Evolutionary conservation across 2,888 invertebrate genomes (phyloP).

Genomic region (Chaitophorus viminalis): DNA sequence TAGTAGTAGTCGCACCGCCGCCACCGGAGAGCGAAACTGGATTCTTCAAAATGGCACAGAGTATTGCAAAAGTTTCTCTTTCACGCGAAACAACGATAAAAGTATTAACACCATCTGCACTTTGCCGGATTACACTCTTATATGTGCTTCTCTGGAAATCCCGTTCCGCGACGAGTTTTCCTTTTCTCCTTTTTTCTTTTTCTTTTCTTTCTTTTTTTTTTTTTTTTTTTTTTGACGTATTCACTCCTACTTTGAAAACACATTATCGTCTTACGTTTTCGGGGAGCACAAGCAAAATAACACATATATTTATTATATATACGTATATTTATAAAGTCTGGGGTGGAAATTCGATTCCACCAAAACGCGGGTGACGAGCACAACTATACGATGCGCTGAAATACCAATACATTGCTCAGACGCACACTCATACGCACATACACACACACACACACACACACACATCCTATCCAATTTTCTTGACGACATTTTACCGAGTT

Average conservation of each 20-base stretch:
- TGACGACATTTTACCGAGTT: background rate
- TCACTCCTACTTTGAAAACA: constrained; percentile 28
- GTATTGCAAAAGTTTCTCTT: constrained; percentile 53
- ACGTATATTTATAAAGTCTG: constrained; percentile 1
- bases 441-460: background rate
- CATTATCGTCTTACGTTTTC: constrained; percentile 52
- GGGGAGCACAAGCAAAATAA: background rate
- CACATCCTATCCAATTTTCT: constrained; percentile 41
- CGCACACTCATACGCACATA: background rate
- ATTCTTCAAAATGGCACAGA: constrained; percentile 28
- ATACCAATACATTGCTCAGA: background rate
- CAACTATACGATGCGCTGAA: background rate
- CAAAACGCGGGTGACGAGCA: background rate
- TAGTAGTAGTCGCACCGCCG: background rate
- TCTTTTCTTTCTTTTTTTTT: background rate
- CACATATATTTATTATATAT: background rate
- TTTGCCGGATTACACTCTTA: constrained; percentile 56
- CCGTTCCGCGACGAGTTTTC: background rate
- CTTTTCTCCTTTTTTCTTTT: constrained; percentile 10
- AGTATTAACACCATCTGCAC: constrained; percentile 59
- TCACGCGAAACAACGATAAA: constrained; percentile 54
- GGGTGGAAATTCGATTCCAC: constrained; percentile 40
- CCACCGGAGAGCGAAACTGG: constrained; percentile 30
- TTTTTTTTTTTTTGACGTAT: constrained; percentile 29
- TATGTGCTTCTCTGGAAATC: background rate